Conservation (phyloP, 35 echinoderm and acorn worm species). For the Strongylocentrotus purpuratus region DNA sequence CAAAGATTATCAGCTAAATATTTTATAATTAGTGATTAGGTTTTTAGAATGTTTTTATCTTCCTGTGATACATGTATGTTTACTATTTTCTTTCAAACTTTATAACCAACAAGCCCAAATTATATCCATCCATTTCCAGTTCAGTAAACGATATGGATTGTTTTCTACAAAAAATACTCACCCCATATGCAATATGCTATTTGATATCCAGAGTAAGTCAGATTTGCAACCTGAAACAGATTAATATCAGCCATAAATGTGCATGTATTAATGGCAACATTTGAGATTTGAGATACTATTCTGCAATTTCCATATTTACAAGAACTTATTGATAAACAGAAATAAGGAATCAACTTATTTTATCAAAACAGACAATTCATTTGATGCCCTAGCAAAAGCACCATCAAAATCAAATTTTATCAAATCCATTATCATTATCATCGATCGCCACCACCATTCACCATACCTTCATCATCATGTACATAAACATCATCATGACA, state of each 20-base stretch:
- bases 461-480: not conserved
- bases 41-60: too few relatives aligned
- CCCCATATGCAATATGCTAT: constrained; percentile 17
- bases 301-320: not conserved
- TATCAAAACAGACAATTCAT: too few relatives aligned
- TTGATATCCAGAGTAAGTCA: not conserved
- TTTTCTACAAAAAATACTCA: not conserved
- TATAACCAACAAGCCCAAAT: too few relatives aligned
- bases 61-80: too few relatives aligned
- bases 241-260: not conserved
- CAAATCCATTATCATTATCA: not conserved
- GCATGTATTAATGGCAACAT: not conserved
- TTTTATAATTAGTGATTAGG: too few relatives aligned
- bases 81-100: too few relatives aligned
- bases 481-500: not conserved
- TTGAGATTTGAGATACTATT: not conserved
- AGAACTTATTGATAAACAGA: too few relatives aligned
- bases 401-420: not conserved
- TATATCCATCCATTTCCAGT: too few relatives aligned
- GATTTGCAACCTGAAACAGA: constrained; percentile 1
- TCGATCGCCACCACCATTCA: not conserved
- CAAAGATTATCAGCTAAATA: too few relatives aligned
- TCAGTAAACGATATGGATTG: too few relatives aligned
- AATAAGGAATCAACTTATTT: too few relatives aligned
- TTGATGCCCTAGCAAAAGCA: too few relatives aligned